These are phyloP conservation scores for Pseudomyrmex pallidus DNA, from an alignment of 1,140 invertebrate genomes.

Conservation along the genomic window DNA sequence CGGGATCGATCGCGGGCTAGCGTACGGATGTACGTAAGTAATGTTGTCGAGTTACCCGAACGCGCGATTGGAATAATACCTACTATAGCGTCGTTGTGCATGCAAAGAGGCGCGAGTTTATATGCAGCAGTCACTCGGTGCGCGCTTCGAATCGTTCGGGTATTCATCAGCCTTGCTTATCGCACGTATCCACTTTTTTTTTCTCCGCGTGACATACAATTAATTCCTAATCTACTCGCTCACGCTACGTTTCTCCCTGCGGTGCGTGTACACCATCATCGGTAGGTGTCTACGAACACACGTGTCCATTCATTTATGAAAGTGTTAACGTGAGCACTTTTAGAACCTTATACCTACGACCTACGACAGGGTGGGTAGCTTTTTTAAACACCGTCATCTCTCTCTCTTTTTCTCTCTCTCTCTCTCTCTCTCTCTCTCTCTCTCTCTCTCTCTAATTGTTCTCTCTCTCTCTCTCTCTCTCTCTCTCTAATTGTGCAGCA, in stretches of 20 bases:
- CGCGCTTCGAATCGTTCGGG: neutral
- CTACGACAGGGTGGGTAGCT: too few species aligned
- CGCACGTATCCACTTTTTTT: constrained; percentile 32
- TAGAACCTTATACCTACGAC: neutral
- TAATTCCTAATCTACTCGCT: constrained; percentile 4
- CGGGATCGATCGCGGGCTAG: constrained; percentile 12
- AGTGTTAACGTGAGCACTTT: neutral
- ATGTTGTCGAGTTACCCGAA: constrained; percentile 15
- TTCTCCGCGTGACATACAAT: constrained; percentile 24
- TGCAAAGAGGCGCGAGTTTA: neutral
- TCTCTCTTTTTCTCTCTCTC: too few species aligned
- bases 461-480: too few species aligned
- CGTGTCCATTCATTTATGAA: constrained; percentile 6
- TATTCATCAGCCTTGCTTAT: constrained; percentile 32
- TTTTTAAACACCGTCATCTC: neutral
- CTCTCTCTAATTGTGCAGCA: neutral
- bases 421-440: neutral
- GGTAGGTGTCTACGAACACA: neutral
- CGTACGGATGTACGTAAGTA: constrained; percentile 19
- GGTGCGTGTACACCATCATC: neutral
- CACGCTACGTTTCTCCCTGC: constrained; percentile 8
- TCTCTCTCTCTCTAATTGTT: too few species aligned
- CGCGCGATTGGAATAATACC: constrained; percentile 15
- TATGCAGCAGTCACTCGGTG: constrained; percentile 9
- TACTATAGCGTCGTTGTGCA: neutral